Conservation (phyloP, 2,113 vertebrate species). For the Nettapus auritus region DNA sequence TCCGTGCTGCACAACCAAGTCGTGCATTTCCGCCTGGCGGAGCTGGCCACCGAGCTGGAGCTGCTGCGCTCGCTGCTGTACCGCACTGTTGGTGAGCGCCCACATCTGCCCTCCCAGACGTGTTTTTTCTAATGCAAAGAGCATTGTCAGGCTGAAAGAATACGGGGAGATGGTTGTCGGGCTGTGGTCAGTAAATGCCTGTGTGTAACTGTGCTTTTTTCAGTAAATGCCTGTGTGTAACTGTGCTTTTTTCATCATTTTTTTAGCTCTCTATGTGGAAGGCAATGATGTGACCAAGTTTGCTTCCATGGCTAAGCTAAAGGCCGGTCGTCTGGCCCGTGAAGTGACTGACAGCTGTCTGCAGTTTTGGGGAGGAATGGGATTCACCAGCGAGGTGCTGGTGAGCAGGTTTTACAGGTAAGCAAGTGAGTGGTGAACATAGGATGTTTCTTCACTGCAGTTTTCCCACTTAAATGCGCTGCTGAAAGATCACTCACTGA, state of each 20-base stretch:
- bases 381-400: slow-evolving; percentile 86
- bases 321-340: slow-evolving; percentile 81
- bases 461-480: not conserved
- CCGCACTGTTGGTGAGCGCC: slow-evolving; percentile 75
- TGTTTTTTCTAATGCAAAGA: not conserved
- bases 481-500: not conserved
- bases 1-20: slow-evolving; percentile 84
- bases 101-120: not conserved
- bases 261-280: slow-evolving; percentile 81
- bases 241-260: not conserved
- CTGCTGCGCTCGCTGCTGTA: slow-evolving; percentile 85
- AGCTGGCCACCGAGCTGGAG: slow-evolving; percentile 86
- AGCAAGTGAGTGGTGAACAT: not conserved
- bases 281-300: slow-evolving; percentile 87
- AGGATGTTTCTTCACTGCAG: not conserved
- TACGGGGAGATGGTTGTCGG: not conserved
- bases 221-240: not conserved
- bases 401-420: slow-evolving; percentile 90
- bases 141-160: not conserved
- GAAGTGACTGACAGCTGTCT: slow-evolving; percentile 86
- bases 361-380: slow-evolving; percentile 93
- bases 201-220: not conserved
- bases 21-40: slow-evolving; percentile 85
- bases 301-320: slow-evolving; percentile 90
- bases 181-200: not conserved